phyloP scores from a whole-genome alignment of 2,888 invertebrate species.

The Euplagia quadripunctaria region DNA sequence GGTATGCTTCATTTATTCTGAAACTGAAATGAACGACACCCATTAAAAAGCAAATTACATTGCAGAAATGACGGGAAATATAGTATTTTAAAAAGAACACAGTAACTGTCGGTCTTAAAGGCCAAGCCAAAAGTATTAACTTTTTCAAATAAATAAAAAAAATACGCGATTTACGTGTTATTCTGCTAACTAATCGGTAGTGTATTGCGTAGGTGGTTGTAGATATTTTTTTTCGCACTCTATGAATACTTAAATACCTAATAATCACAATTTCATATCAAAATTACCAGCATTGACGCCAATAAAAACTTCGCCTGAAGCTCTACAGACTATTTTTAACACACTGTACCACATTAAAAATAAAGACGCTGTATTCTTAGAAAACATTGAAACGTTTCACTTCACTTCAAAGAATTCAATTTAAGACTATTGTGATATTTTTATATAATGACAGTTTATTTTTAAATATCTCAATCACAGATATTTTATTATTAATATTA shows the following conservation, averaged over 20 bases:
- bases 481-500: too few species aligned
- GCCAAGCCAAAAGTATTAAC: too few species aligned
- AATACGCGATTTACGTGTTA: too few species aligned
- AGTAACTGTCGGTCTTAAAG: too few species aligned
- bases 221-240: neutral
- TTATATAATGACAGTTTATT: neutral
- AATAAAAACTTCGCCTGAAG: conserved; percentile 5
- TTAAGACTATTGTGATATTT: neutral
- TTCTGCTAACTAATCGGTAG: too few species aligned
- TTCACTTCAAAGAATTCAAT: neutral
- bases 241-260: neutral
- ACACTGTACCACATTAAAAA: conserved; percentile 25
- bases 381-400: conserved; percentile 23
- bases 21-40: too few species aligned
- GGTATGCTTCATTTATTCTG: too few species aligned
- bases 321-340: conserved; percentile 20
- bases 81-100: too few species aligned
- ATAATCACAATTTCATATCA: neutral
- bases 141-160: too few species aligned
- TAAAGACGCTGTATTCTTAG: conserved; percentile 31
- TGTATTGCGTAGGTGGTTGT: neutral
- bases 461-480: too few species aligned
- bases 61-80: too few species aligned
- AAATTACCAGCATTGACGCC: conserved; percentile 26
- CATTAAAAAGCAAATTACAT: too few species aligned